phyloP scores from a whole-genome alignment of 1,140 invertebrate species.

The Nasonia giraulti region DNA sequence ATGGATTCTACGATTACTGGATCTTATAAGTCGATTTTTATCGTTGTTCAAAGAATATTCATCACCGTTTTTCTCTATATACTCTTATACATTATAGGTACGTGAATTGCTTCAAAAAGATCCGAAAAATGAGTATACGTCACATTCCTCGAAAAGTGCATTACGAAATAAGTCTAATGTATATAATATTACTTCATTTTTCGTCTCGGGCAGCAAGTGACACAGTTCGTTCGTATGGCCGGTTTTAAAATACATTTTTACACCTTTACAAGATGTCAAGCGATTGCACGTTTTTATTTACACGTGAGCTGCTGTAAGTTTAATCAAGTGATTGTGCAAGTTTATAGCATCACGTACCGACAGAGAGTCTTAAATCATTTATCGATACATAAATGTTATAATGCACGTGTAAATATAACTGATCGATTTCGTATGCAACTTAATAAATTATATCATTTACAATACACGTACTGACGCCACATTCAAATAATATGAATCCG shows the following conservation, averaged over 20 bases:
- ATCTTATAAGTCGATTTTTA: conserved; percentile 16
- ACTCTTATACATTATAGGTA: not conserved
- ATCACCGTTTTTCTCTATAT: not conserved
- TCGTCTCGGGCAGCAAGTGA: not conserved
- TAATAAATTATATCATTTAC: conserved; percentile 52
- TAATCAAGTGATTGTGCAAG: conserved; percentile 33
- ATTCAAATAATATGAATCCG: conserved; percentile 47
- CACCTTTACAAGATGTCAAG: conserved; percentile 30
- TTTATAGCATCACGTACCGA: conserved; percentile 9
- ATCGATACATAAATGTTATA: conserved; percentile 45
- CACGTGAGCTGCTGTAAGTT: conserved; percentile 37
- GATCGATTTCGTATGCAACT: conserved; percentile 55
- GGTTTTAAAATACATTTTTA: conserved; percentile 42
- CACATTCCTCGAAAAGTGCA: too few relatives aligned
- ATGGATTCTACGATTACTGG: not conserved
- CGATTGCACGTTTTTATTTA: conserved; percentile 56
- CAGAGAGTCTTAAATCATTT: not conserved
- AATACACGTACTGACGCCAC: conserved; percentile 30
- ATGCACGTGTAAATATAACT: conserved; percentile 54
- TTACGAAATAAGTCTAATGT: not conserved
- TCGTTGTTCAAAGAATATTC: conserved; percentile 9
- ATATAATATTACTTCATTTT: not conserved
- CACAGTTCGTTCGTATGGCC: conserved; percentile 21
- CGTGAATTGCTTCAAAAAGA: not conserved
- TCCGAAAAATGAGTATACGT: too few relatives aligned